Conservation (phyloP, 2,113 vertebrate species). For the Cyanoliseus patagonus region DNA sequence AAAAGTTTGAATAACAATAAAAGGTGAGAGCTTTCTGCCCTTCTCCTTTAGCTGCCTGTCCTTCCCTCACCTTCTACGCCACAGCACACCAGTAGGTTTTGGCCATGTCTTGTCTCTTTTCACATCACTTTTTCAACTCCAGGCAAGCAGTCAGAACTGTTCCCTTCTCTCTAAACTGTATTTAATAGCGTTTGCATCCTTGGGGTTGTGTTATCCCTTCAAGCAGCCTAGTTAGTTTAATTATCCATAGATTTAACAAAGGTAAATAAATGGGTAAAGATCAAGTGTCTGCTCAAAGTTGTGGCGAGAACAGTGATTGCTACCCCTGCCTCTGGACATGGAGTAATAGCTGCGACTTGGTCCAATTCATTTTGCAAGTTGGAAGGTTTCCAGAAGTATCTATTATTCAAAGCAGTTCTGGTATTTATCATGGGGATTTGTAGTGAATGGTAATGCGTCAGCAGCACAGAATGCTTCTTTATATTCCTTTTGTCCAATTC, state of each 20-base stretch:
- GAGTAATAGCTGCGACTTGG: not conserved
- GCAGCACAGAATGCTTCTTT: conserved; percentile 63
- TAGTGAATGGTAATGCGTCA: conserved; percentile 65
- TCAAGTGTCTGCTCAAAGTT: not conserved
- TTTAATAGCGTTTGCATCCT: conserved; percentile 30
- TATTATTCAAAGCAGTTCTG: conserved; percentile 65
- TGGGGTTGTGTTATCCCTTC: not conserved
- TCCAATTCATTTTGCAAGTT: conserved; percentile 32
- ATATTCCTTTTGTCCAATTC: conserved; percentile 57
- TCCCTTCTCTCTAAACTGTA: not conserved
- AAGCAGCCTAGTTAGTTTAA: conserved; percentile 21
- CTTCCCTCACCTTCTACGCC: not conserved
- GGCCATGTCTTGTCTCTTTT: not conserved
- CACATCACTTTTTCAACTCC: not conserved
- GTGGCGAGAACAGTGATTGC: not conserved
- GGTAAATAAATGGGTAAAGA: conserved; percentile 28
- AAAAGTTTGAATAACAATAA: not conserved
- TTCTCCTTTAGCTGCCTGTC: not conserved
- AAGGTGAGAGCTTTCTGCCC: not conserved
- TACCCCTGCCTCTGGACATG: conserved; percentile 13
- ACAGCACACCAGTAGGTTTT: not conserved
- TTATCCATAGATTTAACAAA: conserved; percentile 38
- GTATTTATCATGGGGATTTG: conserved; percentile 69
- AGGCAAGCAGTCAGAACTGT: not conserved
- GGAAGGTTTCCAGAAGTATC: conserved; percentile 52